These are phyloP conservation scores for Leptopilina clavipes DNA, from an alignment of 1,140 invertebrate genomes.

Conservation along the genomic window DNA sequence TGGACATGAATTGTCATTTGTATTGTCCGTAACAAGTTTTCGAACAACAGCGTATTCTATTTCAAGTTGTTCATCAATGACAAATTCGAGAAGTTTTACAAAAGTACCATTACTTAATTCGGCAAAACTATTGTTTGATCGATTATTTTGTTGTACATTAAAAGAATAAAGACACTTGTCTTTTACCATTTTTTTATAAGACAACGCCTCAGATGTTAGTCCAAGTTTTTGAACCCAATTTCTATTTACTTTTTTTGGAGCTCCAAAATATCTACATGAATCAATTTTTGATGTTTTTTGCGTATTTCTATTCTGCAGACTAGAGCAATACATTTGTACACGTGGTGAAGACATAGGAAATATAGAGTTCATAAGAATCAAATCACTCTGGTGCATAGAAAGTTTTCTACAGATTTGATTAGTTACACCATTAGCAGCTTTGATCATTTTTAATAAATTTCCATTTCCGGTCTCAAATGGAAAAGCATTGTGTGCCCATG, in stretches of 20 bases:
- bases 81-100: constrained; percentile 21
- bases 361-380: neutral
- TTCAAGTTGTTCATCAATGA: neutral
- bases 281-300: constrained; percentile 17
- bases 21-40: neutral
- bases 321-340: neutral
- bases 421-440: constrained; percentile 35
- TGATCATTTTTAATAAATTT: constrained; percentile 31
- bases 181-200: constrained; percentile 38
- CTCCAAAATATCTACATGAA: constrained; percentile 30
- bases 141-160: neutral
- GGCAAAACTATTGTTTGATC: constrained; percentile 36
- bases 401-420: constrained; percentile 33
- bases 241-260: neutral
- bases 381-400: constrained; percentile 2
- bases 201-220: neutral
- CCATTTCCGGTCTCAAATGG: constrained; percentile 42
- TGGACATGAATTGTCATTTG: too few relatives aligned
- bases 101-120: constrained; percentile 1
- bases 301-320: neutral
- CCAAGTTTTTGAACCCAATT: constrained; percentile 11
- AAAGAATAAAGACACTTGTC: constrained; percentile 22
- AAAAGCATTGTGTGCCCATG: too few relatives aligned
- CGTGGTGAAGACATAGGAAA: neutral
- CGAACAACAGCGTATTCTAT: constrained; percentile 30